These are phyloP conservation scores for Nebria salina DNA, from an alignment of 2,888 invertebrate species.

Conservation along the genomic window DNA sequence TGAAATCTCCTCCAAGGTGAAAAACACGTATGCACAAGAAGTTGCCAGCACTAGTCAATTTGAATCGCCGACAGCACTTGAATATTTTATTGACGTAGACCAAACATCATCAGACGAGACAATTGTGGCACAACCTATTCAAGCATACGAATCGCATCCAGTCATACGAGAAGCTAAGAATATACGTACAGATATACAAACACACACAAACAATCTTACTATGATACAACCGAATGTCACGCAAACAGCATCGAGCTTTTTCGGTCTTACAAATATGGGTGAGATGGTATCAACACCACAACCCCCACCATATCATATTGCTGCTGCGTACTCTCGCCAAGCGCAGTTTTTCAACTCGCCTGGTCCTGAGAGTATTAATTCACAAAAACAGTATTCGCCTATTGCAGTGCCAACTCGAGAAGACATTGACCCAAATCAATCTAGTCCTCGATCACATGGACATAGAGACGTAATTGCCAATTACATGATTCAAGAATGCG, in stretches of 20 bases:
- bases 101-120: conserved; percentile 52
- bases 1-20: conserved; percentile 16
- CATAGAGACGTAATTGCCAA: neutral
- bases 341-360: conserved; percentile 70
- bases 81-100: conserved; percentile 48
- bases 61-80: conserved; percentile 48
- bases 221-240: conserved; percentile 7
- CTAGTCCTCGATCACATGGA: neutral
- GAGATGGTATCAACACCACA: neutral
- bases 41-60: conserved; percentile 44
- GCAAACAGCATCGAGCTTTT: neutral
- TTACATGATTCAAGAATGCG: neutral
- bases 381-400: conserved; percentile 9
- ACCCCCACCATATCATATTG: conserved; percentile 87
- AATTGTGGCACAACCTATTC: conserved; percentile 53
- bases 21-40: conserved; percentile 2
- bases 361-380: conserved; percentile 53
- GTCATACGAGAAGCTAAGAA: conserved; percentile 61
- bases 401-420: neutral
- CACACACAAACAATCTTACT: conserved; percentile 17
- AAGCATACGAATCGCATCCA: conserved; percentile 58
- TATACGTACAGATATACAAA: conserved; percentile 52
- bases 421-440: conserved; percentile 25
- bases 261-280: neutral
- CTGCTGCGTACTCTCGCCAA: conserved; percentile 84